phyloP scores from a whole-genome alignment of 2,888 invertebrate genomes.

The Apamea sordens region DNA sequence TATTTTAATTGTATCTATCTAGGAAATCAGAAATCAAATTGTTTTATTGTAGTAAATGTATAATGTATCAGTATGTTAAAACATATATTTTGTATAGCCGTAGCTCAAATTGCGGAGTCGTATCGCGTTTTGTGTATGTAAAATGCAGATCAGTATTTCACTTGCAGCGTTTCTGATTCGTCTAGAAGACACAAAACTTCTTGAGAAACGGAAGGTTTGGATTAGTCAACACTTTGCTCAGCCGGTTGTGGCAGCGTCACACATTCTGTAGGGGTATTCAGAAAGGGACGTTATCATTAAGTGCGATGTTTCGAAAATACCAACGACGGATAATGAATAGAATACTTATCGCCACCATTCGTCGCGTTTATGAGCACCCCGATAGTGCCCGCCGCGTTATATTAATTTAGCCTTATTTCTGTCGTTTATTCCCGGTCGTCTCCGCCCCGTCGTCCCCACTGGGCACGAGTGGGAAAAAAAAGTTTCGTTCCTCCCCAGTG shows the following conservation, averaged over 20 bases:
- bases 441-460: too few species aligned
- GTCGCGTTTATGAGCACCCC: constrained; percentile 6
- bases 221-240: not conserved
- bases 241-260: not conserved
- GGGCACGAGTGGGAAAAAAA: too few species aligned
- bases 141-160: not conserved
- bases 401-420: constrained; percentile 44
- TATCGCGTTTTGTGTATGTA: not conserved
- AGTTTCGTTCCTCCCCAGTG: too few species aligned
- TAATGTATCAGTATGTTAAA: not conserved
- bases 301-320: constrained; percentile 22
- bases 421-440: too few species aligned
- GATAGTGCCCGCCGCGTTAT: constrained; percentile 29
- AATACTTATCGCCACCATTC: constrained; percentile 34
- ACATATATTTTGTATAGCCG: not conserved
- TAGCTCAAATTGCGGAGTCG: not conserved
- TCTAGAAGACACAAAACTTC: not conserved
- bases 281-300: constrained; percentile 14
- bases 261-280: not conserved
- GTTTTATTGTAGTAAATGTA: not conserved
- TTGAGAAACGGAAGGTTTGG: not conserved
- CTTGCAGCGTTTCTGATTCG: not conserved
- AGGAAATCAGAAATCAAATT: not conserved
- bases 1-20: not conserved
- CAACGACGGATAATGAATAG: constrained; percentile 30